These are phyloP conservation scores for Actinernus sp. DNA, from an alignment of 92 coral and sea anemone species.

Conservation along the genomic window DNA sequence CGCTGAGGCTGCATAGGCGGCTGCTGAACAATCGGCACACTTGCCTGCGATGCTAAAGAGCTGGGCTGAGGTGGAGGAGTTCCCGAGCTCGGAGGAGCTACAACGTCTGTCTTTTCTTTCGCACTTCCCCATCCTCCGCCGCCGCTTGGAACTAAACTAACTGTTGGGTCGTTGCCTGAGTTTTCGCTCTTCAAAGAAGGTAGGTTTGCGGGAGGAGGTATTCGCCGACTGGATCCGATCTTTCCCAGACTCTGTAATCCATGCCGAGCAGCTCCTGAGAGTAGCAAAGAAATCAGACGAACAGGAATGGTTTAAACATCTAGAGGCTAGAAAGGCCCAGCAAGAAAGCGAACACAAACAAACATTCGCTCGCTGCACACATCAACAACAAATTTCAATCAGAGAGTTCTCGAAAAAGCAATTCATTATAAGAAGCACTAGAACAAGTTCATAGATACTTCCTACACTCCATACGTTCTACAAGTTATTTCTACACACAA, in stretches of 20 bases:
- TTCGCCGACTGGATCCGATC: slow-evolving; percentile 98
- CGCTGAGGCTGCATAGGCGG: slow-evolving; percentile 96
- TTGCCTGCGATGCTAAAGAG: slow-evolving; percentile 63
- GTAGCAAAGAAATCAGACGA: too few relatives aligned
- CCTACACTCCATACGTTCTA: too few relatives aligned
- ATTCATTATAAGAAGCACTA: too few relatives aligned
- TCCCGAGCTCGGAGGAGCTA: slow-evolving; percentile 44
- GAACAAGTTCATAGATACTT: too few relatives aligned
- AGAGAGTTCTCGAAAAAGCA: not conserved
- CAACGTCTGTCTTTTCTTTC: slow-evolving; percentile 83
- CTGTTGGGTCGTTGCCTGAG: slow-evolving; percentile 99
- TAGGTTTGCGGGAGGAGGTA: slow-evolving; percentile 99
- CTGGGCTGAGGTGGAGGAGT: slow-evolving; percentile 56
- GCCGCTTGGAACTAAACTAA: slow-evolving; percentile 98
- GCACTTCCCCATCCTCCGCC: slow-evolving; percentile 99
- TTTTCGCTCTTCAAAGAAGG: slow-evolving; percentile 99
- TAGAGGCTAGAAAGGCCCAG: not conserved
- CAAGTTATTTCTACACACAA: too few relatives aligned
- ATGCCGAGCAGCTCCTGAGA: slow-evolving; percentile 94
- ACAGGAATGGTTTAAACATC: too few relatives aligned
- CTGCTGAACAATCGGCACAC: slow-evolving; percentile 86
- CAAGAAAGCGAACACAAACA: not conserved
- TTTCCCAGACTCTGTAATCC: slow-evolving; percentile 99
- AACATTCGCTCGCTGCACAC: not conserved
- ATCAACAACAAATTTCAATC: not conserved